Percentiles rank a stretch among this genome's conserved stretches.
Conservation (phyloP, 2,113 vertebrate genomes). For the Melanerpes aurifrons region DNA sequence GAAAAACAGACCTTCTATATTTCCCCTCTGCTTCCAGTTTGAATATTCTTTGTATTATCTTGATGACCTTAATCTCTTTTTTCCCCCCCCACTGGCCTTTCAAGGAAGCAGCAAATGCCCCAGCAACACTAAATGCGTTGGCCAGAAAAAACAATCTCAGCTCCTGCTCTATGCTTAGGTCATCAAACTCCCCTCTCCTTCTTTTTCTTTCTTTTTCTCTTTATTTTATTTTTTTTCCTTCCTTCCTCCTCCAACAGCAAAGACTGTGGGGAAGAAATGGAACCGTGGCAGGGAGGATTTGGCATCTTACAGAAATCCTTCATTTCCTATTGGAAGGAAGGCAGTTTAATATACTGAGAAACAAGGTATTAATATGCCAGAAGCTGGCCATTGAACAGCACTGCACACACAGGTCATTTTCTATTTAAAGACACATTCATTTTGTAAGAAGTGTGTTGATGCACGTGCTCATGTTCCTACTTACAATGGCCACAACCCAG, state of each 20-base stretch:
- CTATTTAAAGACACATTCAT: neutral
- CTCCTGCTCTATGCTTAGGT: neutral
- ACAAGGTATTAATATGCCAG: conserved; percentile 14
- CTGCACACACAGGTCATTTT: neutral
- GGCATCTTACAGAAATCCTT: conserved; percentile 50
- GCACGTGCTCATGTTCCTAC: neutral
- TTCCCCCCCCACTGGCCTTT: conserved; percentile 24
- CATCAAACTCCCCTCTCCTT: neutral
- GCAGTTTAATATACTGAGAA: conserved; percentile 34
- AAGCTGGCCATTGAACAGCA: neutral
- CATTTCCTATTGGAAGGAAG: conserved; percentile 53
- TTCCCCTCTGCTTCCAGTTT: conserved; percentile 74
- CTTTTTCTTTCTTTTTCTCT: neutral
- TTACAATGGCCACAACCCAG: neutral
- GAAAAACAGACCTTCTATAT: conserved; percentile 75
- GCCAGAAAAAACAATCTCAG: conserved; percentile 50
- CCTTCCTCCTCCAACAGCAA: neutral
- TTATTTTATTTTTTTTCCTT: neutral
- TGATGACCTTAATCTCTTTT: conserved; percentile 79
- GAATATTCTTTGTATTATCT: conserved; percentile 80
- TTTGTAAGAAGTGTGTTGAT: neutral
- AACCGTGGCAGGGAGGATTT: conserved; percentile 14
- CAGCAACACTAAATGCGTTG: neutral
- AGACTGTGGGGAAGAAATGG: conserved; percentile 44
- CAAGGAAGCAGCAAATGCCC: conserved; percentile 51